A percentile compares a stretch with the other conserved stretches of the same genome.
Evolutionary conservation across 1,140 invertebrate genomes (phyloP).

Genomic region (Dufourea novaeangliae): DNA sequence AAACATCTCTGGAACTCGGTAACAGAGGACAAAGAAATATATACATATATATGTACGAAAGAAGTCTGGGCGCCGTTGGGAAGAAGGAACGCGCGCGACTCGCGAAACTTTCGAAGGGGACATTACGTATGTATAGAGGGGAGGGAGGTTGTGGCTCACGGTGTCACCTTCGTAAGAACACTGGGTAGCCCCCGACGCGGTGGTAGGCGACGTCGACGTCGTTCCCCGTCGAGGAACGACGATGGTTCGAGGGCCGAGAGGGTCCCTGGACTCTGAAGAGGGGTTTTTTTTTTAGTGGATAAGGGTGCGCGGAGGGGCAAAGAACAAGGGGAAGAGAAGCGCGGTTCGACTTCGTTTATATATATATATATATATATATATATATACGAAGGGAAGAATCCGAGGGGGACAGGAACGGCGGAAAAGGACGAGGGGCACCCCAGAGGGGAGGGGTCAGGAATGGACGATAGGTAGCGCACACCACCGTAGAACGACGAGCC

Average conservation of each 20-base stretch:
- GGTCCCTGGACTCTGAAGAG: conserved; percentile 50
- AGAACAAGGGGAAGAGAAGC: conserved; percentile 18
- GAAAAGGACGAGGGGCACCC: conserved; percentile 1
- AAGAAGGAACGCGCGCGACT: neutral
- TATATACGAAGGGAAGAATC: conserved; percentile 17
- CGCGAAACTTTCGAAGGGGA: neutral
- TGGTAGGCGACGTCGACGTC: conserved; percentile 1
- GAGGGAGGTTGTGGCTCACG: neutral
- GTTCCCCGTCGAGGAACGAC: conserved; percentile 4
- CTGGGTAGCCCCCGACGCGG: neutral
- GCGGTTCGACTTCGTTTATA: conserved; percentile 44
- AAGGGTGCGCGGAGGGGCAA: conserved; percentile 38
- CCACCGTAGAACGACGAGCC: conserved; percentile 6
- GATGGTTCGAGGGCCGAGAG: conserved; percentile 38
- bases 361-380: too few relatives aligned
- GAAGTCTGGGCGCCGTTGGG: too few relatives aligned
- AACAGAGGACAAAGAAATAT: neutral
- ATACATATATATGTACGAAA: too few relatives aligned
- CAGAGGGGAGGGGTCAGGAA: conserved; percentile 19
- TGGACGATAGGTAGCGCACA: conserved; percentile 40
- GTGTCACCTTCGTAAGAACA: neutral
- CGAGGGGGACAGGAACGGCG: conserved; percentile 7
- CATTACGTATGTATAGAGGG: neutral
- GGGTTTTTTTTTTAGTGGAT: conserved; percentile 43
- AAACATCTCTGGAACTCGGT: neutral